Evolutionary conservation across 2,113 vertebrate species (phyloP).

Genomic region (Sylvia atricapilla): DNA sequence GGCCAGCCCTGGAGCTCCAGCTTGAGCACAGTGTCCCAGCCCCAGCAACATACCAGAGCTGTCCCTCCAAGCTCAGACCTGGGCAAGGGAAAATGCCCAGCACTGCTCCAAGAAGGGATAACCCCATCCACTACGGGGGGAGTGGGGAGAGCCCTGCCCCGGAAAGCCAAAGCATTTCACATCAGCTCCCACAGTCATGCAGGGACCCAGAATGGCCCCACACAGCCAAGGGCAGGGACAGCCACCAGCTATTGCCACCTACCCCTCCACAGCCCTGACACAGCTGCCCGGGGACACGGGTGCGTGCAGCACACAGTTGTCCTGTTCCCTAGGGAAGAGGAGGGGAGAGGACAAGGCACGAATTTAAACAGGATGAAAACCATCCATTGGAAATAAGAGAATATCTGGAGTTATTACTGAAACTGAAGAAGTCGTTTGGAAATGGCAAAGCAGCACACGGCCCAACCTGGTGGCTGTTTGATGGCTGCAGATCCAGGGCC

Average conservation of each 20-base stretch:
- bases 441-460: background rate
- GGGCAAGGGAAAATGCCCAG: background rate
- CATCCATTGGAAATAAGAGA: background rate
- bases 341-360: slow-evolving; percentile 40
- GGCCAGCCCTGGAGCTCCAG: background rate
- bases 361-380: background rate
- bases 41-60: background rate
- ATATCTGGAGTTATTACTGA: background rate
- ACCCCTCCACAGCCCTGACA: background rate
- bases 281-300: background rate
- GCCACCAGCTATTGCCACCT: background rate
- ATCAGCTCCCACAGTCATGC: background rate
- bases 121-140: fast-evolving
- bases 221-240: background rate
- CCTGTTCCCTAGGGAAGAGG: background rate
- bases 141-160: fast-evolving
- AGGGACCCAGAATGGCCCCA: background rate
- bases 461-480: background rate
- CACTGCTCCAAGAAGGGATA: background rate
- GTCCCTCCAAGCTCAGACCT: background rate
- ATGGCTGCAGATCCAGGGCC: background rate
- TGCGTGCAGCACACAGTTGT: background rate
- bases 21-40: background rate
- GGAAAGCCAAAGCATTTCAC: background rate
- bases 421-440: background rate